Conservation (phyloP, 92 coral and sea anemone species). For the Galaxea fascicularis region DNA sequence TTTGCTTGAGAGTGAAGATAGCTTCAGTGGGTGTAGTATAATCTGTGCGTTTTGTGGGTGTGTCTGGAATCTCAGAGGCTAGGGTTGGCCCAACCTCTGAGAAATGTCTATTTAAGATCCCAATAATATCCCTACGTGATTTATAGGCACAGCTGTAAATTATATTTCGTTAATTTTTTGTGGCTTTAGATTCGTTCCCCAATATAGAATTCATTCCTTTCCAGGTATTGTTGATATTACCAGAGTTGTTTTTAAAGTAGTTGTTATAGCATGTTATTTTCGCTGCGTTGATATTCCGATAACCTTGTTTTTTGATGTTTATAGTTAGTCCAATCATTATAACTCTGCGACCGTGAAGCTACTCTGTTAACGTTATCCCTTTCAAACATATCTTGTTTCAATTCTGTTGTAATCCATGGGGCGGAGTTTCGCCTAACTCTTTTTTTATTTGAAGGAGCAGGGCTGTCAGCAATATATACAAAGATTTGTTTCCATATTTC, state of each 20-base stretch:
- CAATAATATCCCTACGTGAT: background rate
- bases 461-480: background rate
- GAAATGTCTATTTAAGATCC: background rate
- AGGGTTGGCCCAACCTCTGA: background rate
- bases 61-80: background rate
- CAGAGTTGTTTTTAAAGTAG: background rate
- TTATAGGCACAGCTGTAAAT: background rate
- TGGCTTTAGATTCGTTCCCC: background rate
- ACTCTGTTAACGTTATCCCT: no score
- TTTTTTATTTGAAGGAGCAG: background rate
- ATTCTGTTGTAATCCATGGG: no score
- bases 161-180: constrained; percentile 6
- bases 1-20: background rate
- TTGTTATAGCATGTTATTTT: background rate
- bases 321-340: no score
- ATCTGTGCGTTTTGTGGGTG: background rate
- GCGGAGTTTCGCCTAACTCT: constrained; percentile 5
- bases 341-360: no score
- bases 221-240: constrained; percentile 12
- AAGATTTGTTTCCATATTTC: background rate
- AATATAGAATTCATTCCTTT: constrained; percentile 28
- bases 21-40: background rate
- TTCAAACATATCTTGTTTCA: no score
- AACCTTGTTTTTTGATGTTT: no score
- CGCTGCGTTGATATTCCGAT: background rate